Evolutionary conservation across 2,113 vertebrate species (phyloP).

Genomic region (Vulpes ferrilata): DNA sequence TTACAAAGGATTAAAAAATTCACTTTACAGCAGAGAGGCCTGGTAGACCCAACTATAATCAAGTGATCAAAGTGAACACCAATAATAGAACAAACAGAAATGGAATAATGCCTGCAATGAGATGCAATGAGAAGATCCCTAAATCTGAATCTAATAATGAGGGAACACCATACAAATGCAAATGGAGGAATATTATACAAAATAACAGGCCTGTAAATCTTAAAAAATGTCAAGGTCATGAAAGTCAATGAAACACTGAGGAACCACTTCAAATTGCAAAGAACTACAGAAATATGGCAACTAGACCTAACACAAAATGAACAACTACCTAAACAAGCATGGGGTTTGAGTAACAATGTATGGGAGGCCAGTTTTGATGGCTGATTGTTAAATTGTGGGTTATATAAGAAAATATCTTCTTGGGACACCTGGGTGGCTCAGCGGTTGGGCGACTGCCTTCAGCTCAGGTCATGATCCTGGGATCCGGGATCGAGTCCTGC

Average conservation of each 20-base stretch:
- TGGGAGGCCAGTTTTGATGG: neutral
- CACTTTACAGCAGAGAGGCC: neutral
- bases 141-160: neutral
- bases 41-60: neutral
- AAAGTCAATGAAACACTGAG: neutral
- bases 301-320: neutral
- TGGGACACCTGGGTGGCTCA: too few species aligned
- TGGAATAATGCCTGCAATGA: neutral
- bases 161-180: neutral
- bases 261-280: neutral
- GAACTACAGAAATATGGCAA: neutral
- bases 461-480: too few species aligned
- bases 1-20: constrained; percentile 1
- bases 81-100: neutral
- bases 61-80: neutral
- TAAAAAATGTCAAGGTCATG: neutral
- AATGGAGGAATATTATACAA: neutral
- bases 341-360: neutral
- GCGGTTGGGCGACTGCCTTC: too few species aligned
- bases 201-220: neutral
- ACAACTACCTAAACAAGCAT: too few species aligned
- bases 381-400: neutral
- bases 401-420: neutral
- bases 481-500: too few species aligned
- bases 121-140: neutral